A percentile compares a stretch with the other conserved stretches of the same genome.
Evolutionary conservation across 2,888 invertebrate species (phyloP).

Genomic region (Nematopogon swammerdamellus): DNA sequence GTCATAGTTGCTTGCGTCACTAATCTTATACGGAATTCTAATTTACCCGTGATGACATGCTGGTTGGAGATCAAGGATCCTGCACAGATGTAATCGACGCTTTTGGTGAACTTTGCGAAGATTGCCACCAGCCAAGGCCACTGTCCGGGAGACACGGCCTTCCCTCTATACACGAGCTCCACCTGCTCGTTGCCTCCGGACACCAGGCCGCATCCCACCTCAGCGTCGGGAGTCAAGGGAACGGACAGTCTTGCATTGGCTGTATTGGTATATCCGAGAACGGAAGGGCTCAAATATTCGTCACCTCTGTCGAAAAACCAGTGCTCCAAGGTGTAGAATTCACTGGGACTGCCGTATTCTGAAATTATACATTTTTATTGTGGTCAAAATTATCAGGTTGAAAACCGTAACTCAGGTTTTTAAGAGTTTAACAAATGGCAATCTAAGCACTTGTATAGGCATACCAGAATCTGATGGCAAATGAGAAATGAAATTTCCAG

Average conservation of each 20-base stretch:
- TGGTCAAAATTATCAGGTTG: too few relatives aligned
- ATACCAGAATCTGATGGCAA: too few relatives aligned
- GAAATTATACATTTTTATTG: constrained; percentile 11
- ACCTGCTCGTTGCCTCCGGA: constrained; percentile 23
- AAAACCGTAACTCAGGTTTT: too few relatives aligned
- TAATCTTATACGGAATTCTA: too few relatives aligned
- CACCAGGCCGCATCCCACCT: constrained; percentile 29
- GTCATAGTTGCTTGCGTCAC: too few relatives aligned
- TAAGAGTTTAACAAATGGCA: too few relatives aligned
- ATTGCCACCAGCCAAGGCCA: constrained; percentile 71
- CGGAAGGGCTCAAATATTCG: too few relatives aligned
- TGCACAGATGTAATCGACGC: constrained; percentile 38
- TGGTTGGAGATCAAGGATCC: constrained; percentile 38
- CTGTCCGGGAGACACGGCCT: constrained; percentile 43
- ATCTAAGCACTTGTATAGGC: too few relatives aligned
- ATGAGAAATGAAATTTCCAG: too few relatives aligned
- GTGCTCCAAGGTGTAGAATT: constrained; percentile 38
- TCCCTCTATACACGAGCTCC: constrained; percentile 31
- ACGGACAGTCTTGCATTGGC: neutral
- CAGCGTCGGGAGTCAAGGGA: too few relatives aligned
- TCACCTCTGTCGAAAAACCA: neutral
- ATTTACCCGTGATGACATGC: constrained; percentile 39
- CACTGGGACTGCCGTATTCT: constrained; percentile 25
- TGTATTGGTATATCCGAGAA: too few relatives aligned
- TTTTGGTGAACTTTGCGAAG: constrained; percentile 47